Percentiles rank a stretch among this genome's conserved stretches.
phyloP scores from a whole-genome alignment of 2,113 vertebrate species.

The Spea multiplicata region DNA sequence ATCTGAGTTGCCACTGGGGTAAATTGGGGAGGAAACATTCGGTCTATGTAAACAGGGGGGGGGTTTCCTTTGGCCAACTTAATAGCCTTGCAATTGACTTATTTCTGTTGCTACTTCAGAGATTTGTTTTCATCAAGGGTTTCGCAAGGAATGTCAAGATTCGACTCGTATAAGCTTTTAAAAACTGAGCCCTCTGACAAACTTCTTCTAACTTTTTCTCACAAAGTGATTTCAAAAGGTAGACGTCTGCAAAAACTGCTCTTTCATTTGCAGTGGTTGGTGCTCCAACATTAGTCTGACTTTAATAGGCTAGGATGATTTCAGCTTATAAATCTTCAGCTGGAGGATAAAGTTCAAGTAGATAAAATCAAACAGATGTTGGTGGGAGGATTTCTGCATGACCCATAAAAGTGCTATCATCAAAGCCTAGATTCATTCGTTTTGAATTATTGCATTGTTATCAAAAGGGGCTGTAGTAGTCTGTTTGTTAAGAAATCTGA shows the following conservation, averaged over 20 bases:
- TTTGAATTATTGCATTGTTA: conserved; percentile 99
- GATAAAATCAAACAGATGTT: conserved; percentile 99
- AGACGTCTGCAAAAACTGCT: conserved; percentile 63
- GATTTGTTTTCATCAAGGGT: conserved; percentile 23
- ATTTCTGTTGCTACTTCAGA: conserved; percentile 49
- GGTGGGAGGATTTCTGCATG: conserved; percentile 90
- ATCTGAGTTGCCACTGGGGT: conserved; percentile 47
- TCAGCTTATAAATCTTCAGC: conserved; percentile 96
- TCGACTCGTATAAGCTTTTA: conserved; percentile 35
- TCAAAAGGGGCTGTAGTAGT: conserved; percentile 87
- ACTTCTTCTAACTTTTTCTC: conserved; percentile 55
- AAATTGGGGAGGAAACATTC: conserved; percentile 64
- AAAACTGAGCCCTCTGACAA: conserved; percentile 23
- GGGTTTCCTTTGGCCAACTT: conserved; percentile 59
- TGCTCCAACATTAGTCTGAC: conserved; percentile 78
- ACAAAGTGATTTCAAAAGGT: conserved; percentile 67
- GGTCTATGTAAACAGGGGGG: conserved; percentile 65
- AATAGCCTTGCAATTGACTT: conserved; percentile 52
- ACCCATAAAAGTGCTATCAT: conserved; percentile 98
- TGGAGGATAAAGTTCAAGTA: conserved; percentile 98
- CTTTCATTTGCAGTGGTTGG: conserved; percentile 71
- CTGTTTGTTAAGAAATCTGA: conserved; percentile 98
- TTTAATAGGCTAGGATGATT: conserved; percentile 91
- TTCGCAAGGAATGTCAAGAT: conserved; percentile 30
- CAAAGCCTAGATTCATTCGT: conserved; percentile 99